These are phyloP conservation scores for Tricholauxania praeusta DNA, from an alignment of 2,888 invertebrate genomes.

Conservation along the genomic window DNA sequence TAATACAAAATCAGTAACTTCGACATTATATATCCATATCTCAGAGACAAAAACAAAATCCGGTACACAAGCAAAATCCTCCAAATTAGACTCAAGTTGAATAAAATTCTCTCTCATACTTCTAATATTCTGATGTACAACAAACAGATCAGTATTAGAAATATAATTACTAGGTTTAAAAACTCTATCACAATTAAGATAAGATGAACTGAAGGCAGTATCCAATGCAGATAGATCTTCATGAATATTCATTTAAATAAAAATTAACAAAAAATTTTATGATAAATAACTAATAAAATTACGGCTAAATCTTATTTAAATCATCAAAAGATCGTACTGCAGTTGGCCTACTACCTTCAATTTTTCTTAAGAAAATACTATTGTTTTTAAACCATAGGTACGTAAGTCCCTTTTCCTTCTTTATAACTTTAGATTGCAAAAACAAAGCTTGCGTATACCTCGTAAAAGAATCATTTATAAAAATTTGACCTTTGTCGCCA, in stretches of 20 bases:
- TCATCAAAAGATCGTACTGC: conserved; percentile 7
- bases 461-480: not conserved
- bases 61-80: not conserved
- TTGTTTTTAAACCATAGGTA: not conserved
- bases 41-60: not conserved
- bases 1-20: not conserved
- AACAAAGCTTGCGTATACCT: not conserved
- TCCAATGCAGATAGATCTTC: not conserved
- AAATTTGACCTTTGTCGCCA: not conserved
- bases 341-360: conserved; percentile 1
- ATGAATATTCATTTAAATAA: not conserved
- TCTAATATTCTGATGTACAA: not conserved
- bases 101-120: not conserved
- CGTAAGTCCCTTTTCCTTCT: not conserved
- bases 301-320: not conserved
- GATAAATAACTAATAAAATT: no score
- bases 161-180: not conserved
- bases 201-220: no score
- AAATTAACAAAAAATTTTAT: not conserved
- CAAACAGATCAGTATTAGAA: not conserved
- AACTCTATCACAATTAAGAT: conserved; percentile 1
- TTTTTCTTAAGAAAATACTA: not conserved
- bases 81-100: conserved; percentile 4
- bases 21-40: not conserved
- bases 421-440: not conserved